phyloP scores from a whole-genome alignment of 2,113 vertebrate genomes.

The Promerops cafer region DNA sequence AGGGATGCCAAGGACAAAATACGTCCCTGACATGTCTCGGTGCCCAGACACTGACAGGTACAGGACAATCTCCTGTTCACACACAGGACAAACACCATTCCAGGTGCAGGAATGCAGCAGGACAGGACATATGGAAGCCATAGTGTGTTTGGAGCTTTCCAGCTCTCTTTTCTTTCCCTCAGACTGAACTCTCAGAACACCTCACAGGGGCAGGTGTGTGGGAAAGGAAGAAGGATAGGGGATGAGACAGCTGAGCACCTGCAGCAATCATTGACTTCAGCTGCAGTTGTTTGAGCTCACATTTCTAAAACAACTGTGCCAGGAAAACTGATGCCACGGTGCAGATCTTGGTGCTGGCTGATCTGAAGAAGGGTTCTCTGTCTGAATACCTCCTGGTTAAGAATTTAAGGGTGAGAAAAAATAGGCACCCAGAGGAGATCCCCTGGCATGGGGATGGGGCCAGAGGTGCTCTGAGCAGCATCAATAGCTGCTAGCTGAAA shows the following conservation, averaged over 20 bases:
- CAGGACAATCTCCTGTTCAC: not conserved
- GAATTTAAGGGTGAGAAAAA: not conserved
- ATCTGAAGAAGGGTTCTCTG: not conserved
- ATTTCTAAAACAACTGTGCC: not conserved
- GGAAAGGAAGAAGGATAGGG: not conserved
- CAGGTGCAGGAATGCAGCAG: not conserved
- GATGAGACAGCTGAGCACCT: not conserved
- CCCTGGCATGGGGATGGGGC: not conserved
- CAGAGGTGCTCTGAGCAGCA: not conserved
- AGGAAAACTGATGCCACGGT: not conserved
- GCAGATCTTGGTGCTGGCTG: not conserved
- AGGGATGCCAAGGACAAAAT: not conserved
- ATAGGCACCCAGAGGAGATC: rapidly evolving
- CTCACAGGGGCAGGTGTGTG: not conserved
- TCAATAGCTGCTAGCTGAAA: not conserved
- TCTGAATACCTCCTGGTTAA: not conserved
- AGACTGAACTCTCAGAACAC: not conserved
- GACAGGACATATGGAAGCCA: not conserved
- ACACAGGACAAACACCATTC: not conserved
- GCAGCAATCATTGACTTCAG: not conserved
- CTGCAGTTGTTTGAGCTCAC: not conserved
- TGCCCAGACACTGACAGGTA: not conserved
- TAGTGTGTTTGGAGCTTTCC: not conserved
- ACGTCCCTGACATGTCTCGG: not conserved
- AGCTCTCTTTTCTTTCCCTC: not conserved